Evolutionary conservation across 1,140 invertebrate genomes (phyloP), one percentile per base, ranked within the genome.

Genomic region (Anadara kagoshimensis): DNA sequence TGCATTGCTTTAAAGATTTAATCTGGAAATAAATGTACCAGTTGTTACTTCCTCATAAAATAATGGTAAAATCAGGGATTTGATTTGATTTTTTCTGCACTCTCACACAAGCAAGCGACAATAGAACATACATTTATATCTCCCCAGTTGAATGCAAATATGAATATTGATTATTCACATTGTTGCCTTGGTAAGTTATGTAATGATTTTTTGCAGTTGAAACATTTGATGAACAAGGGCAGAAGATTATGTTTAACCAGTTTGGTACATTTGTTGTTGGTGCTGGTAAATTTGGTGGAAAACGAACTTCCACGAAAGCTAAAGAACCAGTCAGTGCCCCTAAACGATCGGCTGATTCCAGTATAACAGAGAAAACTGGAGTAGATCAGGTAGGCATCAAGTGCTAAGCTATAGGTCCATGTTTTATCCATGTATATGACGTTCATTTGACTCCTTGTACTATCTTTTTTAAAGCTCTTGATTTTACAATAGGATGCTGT

Each of bases 271-370:
- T 98, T 87, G 90, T 95, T 44, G 92, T 96, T 41, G 96, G 96
- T 3, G 93, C 93, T 75, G 96, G 96, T 12, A 94, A 94, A 68
- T 98, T 98, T 90, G 93, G 94, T 54, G 97, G 97, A 0, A 93
- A 94, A 56, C 91, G 95, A 73, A 92, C 90, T 49, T 95, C 95
- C 4, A 80, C 90, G 3, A 91, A 93, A 75, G 90, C 92, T 0
- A 91, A 95, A 22, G 90, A 92, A 18, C 91, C 93, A 5, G 83
- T 92, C 1, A 88, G 93, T 8, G 88, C 92, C 18, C 97, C 97
- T 1, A 89, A 92, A 26, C 88, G 96, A 73, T 89, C 90, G 10
- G 95, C 97, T 12, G 97, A 99, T 89, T 89, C 92, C 5, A 91
- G 92, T 0, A 84, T 95, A 10, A 90, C 91, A 66, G 94, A 97